Evolutionary conservation across 2,888 invertebrate species (phyloP).

Genomic region (Mechanitis mazaeus): DNA sequence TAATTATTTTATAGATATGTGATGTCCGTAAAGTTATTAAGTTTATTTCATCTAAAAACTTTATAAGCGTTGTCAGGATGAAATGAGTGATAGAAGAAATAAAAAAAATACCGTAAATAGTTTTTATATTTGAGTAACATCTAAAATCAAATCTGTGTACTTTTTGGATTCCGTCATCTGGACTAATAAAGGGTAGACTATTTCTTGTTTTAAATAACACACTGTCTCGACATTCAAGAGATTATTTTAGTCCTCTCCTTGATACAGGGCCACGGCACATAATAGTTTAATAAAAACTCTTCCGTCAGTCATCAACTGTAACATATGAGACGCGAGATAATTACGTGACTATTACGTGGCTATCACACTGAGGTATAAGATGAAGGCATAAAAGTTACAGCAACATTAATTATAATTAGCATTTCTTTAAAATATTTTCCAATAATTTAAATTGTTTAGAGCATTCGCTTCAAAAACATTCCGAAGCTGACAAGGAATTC

Average conservation of each 20-base stretch:
- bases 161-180: constrained; percentile 10
- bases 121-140: no score
- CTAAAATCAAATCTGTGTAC: not conserved
- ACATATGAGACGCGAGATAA: constrained; percentile 25
- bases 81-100: no score
- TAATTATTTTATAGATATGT: no score
- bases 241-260: constrained; percentile 73
- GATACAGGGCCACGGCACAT: constrained; percentile 72
- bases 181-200: constrained; percentile 15
- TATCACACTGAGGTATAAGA: no score
- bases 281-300: constrained; percentile 70
- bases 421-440: no score
- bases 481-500: not conserved
- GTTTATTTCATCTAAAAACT: no score
- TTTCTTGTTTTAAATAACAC: constrained; percentile 52
- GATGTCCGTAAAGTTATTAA: no score
- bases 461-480: not conserved
- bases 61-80: no score
- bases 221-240: constrained; percentile 61
- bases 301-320: constrained; percentile 55
- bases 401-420: no score
- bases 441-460: no score
- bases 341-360: constrained; percentile 16
- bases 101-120: not conserved
- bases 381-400: no score